Base-by-base conservation (phyloP, 1,140 invertebrate species). In the Anastatus disparis region DNA sequence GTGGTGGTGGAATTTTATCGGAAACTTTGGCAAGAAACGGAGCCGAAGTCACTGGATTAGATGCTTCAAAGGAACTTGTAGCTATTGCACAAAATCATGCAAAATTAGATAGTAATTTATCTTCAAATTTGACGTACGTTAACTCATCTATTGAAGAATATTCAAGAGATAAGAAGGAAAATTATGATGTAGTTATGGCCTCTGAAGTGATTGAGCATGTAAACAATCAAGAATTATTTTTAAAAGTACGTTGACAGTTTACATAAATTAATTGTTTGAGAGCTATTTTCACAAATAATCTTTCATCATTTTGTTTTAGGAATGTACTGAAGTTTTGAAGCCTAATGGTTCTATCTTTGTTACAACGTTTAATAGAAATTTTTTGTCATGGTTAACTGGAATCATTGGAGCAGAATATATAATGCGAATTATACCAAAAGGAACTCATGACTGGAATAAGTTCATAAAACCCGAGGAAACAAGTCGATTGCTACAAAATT, bases 121-220 rank as follows among this genome's bases (percentile, higher is more conserved):
- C 62, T 9, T 74, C 72, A 58, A 75, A 59, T 64, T 73, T 84
- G 26, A 79, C 64, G 13, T 86, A 84, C 29, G 22, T 81, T 10
- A 53, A 73, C 20, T 74, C 75, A 20, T 53, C 44, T 12, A 71
- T 85, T 6, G 84, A 93, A 78, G 88, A 93, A 9, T 88, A 91
- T 78, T 78, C 82, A 13, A 59, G 77, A 29, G 71, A 81, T 1
- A 80, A 89, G 74, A 52, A 70, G 13, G 81, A 89, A 46, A 68
- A 75, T 31, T 97, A 93, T 79, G 95, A 99, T 88, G 95, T 90
- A 13, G 88, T 99, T 17, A 89, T 97, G 3, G 89, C 91, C 2
- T 96, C 95, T 7, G 96, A 99, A 88, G 91, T 99, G 0, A 84
- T 99, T 65, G 97, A 99, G 82, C 97, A 99, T 87, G 93, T 99